phyloP scores from a whole-genome alignment of 2,888 invertebrate genomes.

The Noctua pronuba region DNA sequence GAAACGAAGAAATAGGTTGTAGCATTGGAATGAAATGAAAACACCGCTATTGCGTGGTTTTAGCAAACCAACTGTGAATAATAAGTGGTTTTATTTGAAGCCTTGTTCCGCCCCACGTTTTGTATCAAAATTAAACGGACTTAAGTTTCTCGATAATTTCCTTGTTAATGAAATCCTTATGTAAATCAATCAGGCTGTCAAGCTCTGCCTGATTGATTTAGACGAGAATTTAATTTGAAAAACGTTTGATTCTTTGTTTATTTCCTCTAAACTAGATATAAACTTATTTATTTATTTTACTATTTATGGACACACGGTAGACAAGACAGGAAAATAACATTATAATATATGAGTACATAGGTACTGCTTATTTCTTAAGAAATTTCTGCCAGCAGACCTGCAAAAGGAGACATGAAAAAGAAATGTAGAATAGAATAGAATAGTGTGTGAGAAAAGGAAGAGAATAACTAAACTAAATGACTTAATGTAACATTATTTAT shows the following conservation, averaged over 20 bases:
- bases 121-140: constrained; percentile 11
- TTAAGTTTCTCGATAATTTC: constrained; percentile 21
- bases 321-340: no score
- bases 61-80: constrained; percentile 1
- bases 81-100: constrained; percentile 5
- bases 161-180: constrained; percentile 33
- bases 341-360: no score
- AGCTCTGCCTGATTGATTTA: constrained; percentile 1
- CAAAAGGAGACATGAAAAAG: no score
- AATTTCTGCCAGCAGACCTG: no score
- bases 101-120: background rate
- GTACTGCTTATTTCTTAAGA: no score
- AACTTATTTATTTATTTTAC: no score
- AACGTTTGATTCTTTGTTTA: background rate
- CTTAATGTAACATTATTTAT: background rate
- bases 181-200: constrained; percentile 27
- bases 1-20: constrained; percentile 67
- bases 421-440: no score
- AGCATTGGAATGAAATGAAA: constrained; percentile 31
- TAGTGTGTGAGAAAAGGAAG: no score
- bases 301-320: no score
- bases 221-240: constrained; percentile 16
- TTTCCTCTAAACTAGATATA: background rate
- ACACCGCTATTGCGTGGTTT: constrained; percentile 12
- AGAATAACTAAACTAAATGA: no score